Conservation (phyloP, 2,113 vertebrate genomes). For the Atrichornis clamosus region DNA sequence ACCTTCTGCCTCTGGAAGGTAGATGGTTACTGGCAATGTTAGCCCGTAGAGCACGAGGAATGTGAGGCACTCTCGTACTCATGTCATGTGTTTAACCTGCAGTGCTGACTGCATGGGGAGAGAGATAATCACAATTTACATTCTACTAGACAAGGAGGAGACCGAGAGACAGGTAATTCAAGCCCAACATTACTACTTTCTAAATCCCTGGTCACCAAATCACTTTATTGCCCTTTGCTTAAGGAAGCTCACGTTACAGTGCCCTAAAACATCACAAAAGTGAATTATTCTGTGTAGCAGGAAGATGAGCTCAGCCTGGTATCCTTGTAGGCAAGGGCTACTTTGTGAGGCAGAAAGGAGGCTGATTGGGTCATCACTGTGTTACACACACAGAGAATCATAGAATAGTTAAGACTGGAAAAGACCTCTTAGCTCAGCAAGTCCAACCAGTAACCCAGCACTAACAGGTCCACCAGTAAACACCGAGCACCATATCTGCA, state of each 20-base stretch:
- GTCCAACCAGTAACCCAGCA: not conserved
- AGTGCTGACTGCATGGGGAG: not conserved
- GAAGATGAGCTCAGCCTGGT: not conserved
- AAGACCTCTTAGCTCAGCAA: not conserved
- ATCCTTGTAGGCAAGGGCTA: not conserved
- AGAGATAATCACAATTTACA: not conserved
- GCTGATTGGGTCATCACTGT: not conserved
- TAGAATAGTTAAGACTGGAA: not conserved
- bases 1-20: not conserved
- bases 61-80: not conserved
- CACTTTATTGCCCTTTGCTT: not conserved
- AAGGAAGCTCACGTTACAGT: not conserved
- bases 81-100: not conserved
- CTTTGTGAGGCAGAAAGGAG: not conserved
- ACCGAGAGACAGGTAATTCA: not conserved
- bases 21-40: not conserved
- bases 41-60: not conserved
- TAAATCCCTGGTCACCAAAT: not conserved
- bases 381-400: not conserved
- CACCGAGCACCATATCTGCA: not conserved
- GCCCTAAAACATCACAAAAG: not conserved
- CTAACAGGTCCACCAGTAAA: not conserved
- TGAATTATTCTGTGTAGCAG: not conserved
- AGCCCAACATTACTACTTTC: not conserved
- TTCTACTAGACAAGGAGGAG: not conserved